Evolutionary conservation across 2,888 invertebrate species (phyloP), one percentile per base, ranked within the genome.

Genomic region (Sepiola atlantica): DNA sequence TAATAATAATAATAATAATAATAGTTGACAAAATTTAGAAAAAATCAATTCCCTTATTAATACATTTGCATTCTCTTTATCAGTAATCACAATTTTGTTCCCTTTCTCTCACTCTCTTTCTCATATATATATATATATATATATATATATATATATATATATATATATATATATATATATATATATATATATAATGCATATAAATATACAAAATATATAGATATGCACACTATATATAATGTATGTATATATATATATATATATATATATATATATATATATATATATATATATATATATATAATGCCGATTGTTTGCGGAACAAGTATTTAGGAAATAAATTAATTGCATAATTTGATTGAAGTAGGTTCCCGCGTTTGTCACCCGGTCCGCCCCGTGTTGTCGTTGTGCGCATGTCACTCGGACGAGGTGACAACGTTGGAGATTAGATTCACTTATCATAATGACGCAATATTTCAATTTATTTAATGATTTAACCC

Each of bases 141-240:
- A 21, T 61, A 21, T 61, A 61, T 61, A 61, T 61, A 61, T 61
- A 61, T 61, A 61, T 61, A 24, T 24, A 24, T 61, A 61, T 61
- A 61, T 61, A 61, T 61, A 61, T 61, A 61, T 61, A 61, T 61
- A 61, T 61, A 61, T 61, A 61, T 61, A 61, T 61, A 61, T 61
- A 61, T 61, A 61, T 61, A 61, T 61, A 61, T 61, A 61, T 61
- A 61, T 61, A 61, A 61, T 61, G 24, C 24, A 61, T 61, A 61
- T 61, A 61, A 24, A 28, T 1, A 61, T 61, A 24, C 0, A 21
- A 24, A 61, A 24, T 61, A 21, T 28, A 61, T n/a, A n/a, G n/a
- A n/a, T n/a, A n/a, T n/a, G n/a, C n/a, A n/a, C n/a, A n/a, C n/a
- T n/a, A n/a, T n/a, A n/a, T n/a, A n/a, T n/a, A n/a, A n/a, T 61